Conservation (phyloP, 2,888 invertebrate genomes). For the Nyleta sp. region DNA sequence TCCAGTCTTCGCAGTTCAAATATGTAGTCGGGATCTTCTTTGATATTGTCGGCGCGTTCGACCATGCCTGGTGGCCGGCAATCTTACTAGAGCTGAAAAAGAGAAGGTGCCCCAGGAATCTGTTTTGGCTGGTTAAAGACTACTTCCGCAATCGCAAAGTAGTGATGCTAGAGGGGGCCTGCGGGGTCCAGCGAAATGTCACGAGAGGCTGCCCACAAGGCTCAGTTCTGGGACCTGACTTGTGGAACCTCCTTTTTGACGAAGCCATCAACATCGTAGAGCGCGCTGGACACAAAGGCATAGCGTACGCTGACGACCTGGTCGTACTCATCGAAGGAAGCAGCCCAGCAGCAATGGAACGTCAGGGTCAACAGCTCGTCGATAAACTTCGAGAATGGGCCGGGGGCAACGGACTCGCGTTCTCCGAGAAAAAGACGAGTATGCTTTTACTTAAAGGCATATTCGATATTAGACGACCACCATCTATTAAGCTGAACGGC, state of each 20-base stretch:
- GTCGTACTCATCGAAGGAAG: background rate
- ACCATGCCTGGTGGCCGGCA: too few relatives aligned
- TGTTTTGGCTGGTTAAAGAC: too few relatives aligned
- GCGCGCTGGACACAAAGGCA: background rate
- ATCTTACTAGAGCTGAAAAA: too few relatives aligned
- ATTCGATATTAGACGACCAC: background rate
- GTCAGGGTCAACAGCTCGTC: background rate
- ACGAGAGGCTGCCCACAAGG: background rate
- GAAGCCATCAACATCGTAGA: background rate
- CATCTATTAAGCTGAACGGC: background rate
- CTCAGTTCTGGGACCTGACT: background rate
- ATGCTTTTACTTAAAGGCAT: too few relatives aligned
- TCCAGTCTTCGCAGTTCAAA: background rate
- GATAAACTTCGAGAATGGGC: background rate
- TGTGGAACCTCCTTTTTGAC: background rate
- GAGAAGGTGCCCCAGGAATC: too few relatives aligned
- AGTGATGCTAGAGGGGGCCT: background rate
- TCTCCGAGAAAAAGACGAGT: too few relatives aligned
- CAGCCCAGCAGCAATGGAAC: background rate
- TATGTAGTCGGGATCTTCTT: constrained; percentile 23
- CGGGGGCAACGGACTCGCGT: too few relatives aligned
- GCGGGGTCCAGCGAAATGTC: background rate
- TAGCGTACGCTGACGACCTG: background rate
- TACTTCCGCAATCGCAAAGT: too few relatives aligned
- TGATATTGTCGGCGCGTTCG: too few relatives aligned